These are phyloP conservation scores for Nephila pilipes DNA, from an alignment of 1,140 invertebrate species.

Conservation along the genomic window DNA sequence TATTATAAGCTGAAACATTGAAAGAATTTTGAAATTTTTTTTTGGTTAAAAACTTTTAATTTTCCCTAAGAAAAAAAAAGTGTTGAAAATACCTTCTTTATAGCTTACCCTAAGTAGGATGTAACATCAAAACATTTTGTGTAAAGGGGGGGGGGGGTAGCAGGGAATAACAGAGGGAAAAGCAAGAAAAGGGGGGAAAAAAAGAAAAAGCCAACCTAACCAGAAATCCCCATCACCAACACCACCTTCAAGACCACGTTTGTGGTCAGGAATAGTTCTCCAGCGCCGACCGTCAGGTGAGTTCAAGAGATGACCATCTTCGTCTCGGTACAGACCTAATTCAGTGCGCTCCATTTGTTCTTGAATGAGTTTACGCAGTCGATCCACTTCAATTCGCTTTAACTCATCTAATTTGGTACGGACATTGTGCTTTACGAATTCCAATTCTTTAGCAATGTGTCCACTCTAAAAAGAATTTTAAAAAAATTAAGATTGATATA, in stretches of 20 bases:
- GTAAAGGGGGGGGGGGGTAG: not conserved
- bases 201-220: conserved; percentile 77
- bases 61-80: too few species aligned
- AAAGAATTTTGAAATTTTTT: too few species aligned
- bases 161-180: not conserved
- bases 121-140: too few species aligned
- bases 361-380: conserved; percentile 86
- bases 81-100: too few species aligned
- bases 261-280: conserved; percentile 73
- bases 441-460: conserved; percentile 94
- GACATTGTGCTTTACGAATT: conserved; percentile 93
- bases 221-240: conserved; percentile 68
- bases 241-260: conserved; percentile 68
- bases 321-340: conserved; percentile 77
- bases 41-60: too few species aligned
- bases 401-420: conserved; percentile 95
- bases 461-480: conserved; percentile 85
- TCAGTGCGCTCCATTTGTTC: conserved; percentile 84
- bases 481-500: not conserved
- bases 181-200: conserved; percentile 30
- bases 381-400: conserved; percentile 93
- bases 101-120: too few species aligned
- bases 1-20: too few species aligned
- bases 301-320: conserved; percentile 72
- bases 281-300: conserved; percentile 72